Conservation (phyloP, 2,797 vertebrate species). For the Tympanoctomys barrerae region DNA sequence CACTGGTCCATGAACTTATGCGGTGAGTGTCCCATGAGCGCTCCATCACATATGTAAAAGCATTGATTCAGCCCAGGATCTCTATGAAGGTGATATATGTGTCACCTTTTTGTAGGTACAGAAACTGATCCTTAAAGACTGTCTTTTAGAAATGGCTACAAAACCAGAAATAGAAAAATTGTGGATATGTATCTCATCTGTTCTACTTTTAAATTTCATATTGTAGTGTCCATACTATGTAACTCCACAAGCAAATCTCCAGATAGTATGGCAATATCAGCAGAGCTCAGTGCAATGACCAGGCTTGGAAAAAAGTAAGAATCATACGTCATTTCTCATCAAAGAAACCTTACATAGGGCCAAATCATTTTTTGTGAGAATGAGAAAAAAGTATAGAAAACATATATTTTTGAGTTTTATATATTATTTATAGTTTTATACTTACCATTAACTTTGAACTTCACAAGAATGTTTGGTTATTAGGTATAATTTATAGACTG, state of each 20-base stretch:
- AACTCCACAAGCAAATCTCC: background rate
- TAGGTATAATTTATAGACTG: background rate
- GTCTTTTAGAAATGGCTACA: background rate
- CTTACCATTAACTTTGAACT: background rate
- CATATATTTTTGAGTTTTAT: background rate
- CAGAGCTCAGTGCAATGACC: background rate
- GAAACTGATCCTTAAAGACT: background rate
- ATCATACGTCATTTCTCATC: background rate
- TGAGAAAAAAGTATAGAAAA: background rate
- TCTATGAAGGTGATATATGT: background rate
- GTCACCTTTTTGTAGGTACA: background rate
- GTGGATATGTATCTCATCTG: background rate
- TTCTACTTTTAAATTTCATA: background rate
- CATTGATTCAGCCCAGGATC: background rate
- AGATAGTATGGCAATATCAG: background rate
- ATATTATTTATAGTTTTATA: background rate
- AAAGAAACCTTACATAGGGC: background rate
- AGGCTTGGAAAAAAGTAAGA: background rate
- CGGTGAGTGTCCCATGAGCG: background rate
- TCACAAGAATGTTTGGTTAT: background rate
- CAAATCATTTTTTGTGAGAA: background rate
- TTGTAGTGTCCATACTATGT: background rate
- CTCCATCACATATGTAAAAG: background rate
- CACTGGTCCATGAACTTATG: background rate
- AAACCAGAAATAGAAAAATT: background rate